Conservation (phyloP, 2,113 vertebrate genomes). For the Podocnemis expansa region DNA sequence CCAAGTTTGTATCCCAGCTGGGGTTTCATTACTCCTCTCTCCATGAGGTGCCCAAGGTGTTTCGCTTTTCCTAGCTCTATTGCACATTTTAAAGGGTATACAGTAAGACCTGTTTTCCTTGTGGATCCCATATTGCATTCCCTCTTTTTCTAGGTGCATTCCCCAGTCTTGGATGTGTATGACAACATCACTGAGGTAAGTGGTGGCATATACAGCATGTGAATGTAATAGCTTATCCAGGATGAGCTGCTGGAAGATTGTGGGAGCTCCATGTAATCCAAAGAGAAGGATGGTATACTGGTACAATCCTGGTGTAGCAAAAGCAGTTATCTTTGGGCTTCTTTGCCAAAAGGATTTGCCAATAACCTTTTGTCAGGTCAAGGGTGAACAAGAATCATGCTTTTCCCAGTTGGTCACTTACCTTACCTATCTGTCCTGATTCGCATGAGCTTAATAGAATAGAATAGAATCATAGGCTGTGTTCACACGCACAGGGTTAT, state of each 20-base stretch:
- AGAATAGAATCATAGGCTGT: no score
- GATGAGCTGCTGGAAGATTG: not conserved
- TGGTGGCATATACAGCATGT: not conserved
- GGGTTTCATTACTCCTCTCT: no score
- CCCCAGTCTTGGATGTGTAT: not conserved
- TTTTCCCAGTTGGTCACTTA: not conserved
- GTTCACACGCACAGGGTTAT: no score
- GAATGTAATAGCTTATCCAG: not conserved
- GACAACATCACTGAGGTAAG: not conserved
- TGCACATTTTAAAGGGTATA: not conserved
- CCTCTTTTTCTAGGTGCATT: not conserved
- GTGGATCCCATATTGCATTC: not conserved
- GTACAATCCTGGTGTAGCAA: no score
- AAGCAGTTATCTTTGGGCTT: no score
- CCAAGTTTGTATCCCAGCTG: no score
- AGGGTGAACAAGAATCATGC: not conserved
- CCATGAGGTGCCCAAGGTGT: no score
- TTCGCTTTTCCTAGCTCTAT: no score
- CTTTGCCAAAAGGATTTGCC: no score
- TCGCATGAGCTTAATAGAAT: no score
- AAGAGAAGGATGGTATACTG: no score
- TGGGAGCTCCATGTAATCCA: no score
- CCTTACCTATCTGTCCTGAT: not conserved
- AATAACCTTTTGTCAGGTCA: not conserved
- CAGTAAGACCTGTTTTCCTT: not conserved